Percentiles rank a stretch among this genome's conserved stretches.
Evolutionary conservation across 1,140 invertebrate genomes (phyloP).

Genomic region (Polyergus mexicanus): DNA sequence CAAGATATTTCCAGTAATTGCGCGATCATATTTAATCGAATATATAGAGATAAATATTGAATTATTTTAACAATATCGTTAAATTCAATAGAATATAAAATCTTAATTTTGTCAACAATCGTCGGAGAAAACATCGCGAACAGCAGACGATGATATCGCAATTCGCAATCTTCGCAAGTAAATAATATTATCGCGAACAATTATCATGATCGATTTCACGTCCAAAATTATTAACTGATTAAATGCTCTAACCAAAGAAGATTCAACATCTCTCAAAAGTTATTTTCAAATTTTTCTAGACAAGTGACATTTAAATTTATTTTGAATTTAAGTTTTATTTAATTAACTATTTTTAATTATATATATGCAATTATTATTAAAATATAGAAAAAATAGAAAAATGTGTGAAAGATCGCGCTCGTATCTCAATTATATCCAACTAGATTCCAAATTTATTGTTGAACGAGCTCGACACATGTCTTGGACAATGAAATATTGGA

Average conservation of each 20-base stretch:
- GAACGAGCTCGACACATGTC: background rate
- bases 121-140: slow-evolving; percentile 8
- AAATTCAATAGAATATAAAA: slow-evolving; percentile 49
- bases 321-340: too few relatives aligned
- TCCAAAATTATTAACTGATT: slow-evolving; percentile 39
- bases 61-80: background rate
- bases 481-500: slow-evolving; percentile 50
- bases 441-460: slow-evolving; percentile 20
- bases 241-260: background rate
- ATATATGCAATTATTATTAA: background rate
- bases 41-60: slow-evolving; percentile 21
- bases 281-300: background rate
- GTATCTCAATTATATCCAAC: background rate
- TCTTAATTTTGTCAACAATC: slow-evolving; percentile 16
- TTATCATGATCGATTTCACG: slow-evolving; percentile 18
- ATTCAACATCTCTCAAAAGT: background rate
- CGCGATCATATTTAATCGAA: background rate
- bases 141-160: slow-evolving; percentile 5
- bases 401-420: background rate
- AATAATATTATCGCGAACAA: slow-evolving; percentile 9
- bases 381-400: background rate
- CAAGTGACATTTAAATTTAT: too few relatives aligned
- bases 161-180: background rate
- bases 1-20: background rate
- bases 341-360: background rate